A percentile compares a stretch with the other conserved stretches of the same genome.
Conservation (phyloP, 1,140 invertebrate species). For the Solenopsis invicta region DNA sequence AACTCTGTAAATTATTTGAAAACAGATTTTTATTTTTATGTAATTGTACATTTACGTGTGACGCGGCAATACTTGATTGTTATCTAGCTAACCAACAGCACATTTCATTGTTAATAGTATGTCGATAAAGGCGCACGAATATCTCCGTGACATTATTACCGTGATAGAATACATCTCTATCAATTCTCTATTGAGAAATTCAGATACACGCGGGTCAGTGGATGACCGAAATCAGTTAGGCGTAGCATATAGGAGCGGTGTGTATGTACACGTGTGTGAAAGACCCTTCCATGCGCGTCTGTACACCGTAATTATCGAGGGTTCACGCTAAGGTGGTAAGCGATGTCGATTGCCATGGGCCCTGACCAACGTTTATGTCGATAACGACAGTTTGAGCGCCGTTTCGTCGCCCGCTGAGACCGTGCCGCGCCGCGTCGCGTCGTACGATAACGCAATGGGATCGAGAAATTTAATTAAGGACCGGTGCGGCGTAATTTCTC, state of each 20-base stretch:
- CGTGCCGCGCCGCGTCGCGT: too few relatives aligned
- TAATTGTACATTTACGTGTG: background rate
- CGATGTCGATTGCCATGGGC: constrained; percentile 74
- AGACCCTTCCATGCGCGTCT: constrained; percentile 24
- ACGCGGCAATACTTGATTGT: background rate
- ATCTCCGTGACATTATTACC: constrained; percentile 38
- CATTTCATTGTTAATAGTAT: background rate
- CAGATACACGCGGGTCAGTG: constrained; percentile 20
- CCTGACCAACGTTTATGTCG: constrained; percentile 75
- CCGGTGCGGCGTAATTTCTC: constrained; percentile 78
- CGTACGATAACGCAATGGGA: constrained; percentile 74
- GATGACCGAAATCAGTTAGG: constrained; percentile 40
- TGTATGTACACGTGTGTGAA: background rate
- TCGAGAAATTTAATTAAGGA: constrained; percentile 82
- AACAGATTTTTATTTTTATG: background rate
- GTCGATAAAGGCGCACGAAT: background rate
- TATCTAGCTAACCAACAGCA: background rate
- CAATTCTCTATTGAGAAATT: constrained; percentile 58
- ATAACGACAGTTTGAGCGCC: constrained; percentile 79
- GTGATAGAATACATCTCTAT: constrained; percentile 44
- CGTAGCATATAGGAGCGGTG: background rate
- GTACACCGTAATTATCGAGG: constrained; percentile 56
- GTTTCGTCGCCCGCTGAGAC: constrained; percentile 40
- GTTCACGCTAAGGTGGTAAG: constrained; percentile 46
- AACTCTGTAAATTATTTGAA: background rate